phyloP scores from a whole-genome alignment of 2,113 vertebrate genomes.

The Tapirus terrestris region DNA sequence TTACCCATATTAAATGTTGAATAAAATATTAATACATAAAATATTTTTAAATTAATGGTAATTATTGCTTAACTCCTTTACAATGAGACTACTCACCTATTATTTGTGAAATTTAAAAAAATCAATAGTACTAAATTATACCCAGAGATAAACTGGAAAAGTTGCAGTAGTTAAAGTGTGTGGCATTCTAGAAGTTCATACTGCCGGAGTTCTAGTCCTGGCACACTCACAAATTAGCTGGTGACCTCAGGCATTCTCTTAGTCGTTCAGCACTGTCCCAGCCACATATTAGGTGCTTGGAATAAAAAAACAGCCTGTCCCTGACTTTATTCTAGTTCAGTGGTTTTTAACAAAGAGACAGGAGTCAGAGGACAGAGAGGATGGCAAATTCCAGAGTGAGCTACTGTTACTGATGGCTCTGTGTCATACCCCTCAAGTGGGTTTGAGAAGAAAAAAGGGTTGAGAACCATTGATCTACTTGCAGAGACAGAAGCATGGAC shows the following conservation, averaged over 20 bases:
- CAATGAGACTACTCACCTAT: not conserved
- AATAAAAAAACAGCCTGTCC: not conserved
- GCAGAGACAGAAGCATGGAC: not conserved
- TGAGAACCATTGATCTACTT: not conserved
- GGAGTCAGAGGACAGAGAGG: not conserved
- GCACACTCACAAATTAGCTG: not conserved
- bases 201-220: not conserved
- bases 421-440: not conserved
- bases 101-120: not conserved
- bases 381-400: not conserved
- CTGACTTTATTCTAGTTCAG: not conserved
- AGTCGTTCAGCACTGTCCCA: not conserved
- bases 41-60: not conserved
- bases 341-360: not conserved
- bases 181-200: not conserved
- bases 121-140: not conserved
- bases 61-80: not conserved
- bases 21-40: not conserved
- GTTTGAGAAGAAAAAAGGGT: not conserved
- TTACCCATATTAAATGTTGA: not conserved
- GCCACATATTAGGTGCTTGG: not conserved
- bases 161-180: not conserved
- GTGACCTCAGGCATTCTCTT: not conserved
- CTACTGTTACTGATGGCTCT: not conserved
- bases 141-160: not conserved